These are phyloP conservation scores for Spongilla lacustris DNA, from an alignment of 37 sponge, comb jelly and placozoan genomes.

Conservation along the genomic window DNA sequence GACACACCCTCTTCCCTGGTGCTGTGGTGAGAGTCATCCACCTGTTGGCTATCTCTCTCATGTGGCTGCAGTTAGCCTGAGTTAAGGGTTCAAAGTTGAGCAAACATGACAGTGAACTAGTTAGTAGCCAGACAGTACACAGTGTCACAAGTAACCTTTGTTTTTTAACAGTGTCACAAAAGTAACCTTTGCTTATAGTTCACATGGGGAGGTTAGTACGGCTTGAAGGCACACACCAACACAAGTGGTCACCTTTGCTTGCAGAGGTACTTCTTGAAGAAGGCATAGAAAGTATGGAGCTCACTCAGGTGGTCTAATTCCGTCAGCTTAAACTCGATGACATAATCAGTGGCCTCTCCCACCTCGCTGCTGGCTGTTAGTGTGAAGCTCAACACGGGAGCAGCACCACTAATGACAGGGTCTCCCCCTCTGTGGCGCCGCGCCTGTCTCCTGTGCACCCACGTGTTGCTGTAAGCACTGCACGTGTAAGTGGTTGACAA, in stretches of 20 bases:
- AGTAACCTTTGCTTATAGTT: no score
- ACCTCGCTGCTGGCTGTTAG: neutral
- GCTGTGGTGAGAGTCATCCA: neutral
- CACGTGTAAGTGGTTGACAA: conserved; percentile 16
- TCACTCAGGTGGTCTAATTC: neutral
- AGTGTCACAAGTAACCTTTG: no score
- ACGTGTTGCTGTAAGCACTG: conserved; percentile 28
- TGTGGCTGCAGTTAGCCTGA: neutral
- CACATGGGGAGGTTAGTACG: no score
- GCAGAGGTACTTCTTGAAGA: conserved; percentile 24
- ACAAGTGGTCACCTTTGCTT: neutral
- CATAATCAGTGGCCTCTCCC: neutral
- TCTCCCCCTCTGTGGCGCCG: neutral
- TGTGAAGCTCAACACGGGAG: neutral
- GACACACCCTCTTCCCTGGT: neutral
- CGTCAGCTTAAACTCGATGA: neutral
- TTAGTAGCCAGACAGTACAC: no score
- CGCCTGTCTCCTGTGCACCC: conserved; percentile 32
- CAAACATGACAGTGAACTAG: no score
- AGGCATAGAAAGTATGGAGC: conserved; percentile 18
- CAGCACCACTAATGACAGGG: neutral
- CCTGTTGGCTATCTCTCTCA: neutral
- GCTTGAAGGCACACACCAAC: neutral
- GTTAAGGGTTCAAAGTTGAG: neutral
- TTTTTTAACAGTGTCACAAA: no score